A percentile compares a stretch with the other conserved stretches of the same genome.
Evolutionary conservation across 2,113 vertebrate genomes (phyloP).

Genomic region (rat (Rattus norvegicus)): DNA sequence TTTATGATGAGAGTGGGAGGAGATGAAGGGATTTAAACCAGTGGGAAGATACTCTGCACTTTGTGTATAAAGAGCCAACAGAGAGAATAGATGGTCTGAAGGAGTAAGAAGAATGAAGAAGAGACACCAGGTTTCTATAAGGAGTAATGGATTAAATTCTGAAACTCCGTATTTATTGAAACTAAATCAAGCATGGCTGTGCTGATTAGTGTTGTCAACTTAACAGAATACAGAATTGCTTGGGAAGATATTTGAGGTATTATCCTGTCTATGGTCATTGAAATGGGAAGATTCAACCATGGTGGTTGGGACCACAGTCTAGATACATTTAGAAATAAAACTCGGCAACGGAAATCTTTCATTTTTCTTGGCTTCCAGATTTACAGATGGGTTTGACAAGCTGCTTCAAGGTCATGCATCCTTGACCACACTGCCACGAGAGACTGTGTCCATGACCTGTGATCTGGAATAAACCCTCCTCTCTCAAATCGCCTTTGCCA

Average conservation of each 20-base stretch:
- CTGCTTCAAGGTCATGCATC: neutral
- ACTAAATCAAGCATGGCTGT: neutral
- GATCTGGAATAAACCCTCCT: neutral
- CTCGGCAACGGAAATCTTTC: neutral
- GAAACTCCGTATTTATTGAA: neutral
- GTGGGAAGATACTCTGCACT: neutral
- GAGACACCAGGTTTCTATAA: neutral
- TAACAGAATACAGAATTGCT: neutral
- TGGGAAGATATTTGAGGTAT: neutral
- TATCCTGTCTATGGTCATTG: neutral
- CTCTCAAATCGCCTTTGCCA: neutral
- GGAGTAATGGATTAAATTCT: neutral
- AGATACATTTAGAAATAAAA: neutral
- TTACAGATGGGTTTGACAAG: neutral
- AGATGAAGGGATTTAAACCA: neutral
- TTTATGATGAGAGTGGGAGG: neutral
- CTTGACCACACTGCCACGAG: neutral
- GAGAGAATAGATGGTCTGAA: neutral
- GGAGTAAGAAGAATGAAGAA: neutral
- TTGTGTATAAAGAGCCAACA: neutral
- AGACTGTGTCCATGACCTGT: neutral
- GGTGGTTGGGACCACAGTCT: neutral
- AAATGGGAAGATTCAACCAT: neutral
- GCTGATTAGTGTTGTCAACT: neutral
- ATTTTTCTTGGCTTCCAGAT: neutral